These are phyloP conservation scores for Prorops nasuta DNA, from an alignment of 1,140 invertebrate species.

Conservation along the genomic window DNA sequence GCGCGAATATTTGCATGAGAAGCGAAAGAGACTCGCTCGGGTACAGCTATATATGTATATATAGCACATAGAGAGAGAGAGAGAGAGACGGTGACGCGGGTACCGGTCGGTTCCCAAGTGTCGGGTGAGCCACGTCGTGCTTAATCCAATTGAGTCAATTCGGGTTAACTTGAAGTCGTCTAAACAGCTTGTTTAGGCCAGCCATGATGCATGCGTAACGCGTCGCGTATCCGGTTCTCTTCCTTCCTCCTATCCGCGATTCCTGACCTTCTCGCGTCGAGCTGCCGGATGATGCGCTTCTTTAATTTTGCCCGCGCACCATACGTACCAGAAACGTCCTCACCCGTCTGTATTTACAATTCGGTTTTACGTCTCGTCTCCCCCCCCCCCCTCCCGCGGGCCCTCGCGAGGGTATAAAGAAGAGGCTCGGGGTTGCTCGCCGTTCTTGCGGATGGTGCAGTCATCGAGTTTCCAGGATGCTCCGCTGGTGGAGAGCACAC, in stretches of 20 bases:
- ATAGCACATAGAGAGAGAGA: too few relatives aligned
- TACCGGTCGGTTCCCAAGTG: slow-evolving; percentile 54
- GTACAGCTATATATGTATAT: too few relatives aligned
- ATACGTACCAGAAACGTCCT: too few relatives aligned
- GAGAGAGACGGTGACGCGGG: slow-evolving; percentile 34
- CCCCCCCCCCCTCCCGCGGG: too few relatives aligned
- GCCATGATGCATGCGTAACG: slow-evolving; percentile 39
- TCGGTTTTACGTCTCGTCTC: too few relatives aligned
- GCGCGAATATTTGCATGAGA: slow-evolving; percentile 54
- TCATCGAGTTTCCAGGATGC: slow-evolving; percentile 44
- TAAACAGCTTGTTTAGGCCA: slow-evolving; percentile 56
- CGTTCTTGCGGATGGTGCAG: slow-evolving; percentile 53
- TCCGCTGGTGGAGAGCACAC: slow-evolving; percentile 46
- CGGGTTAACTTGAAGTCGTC: slow-evolving; percentile 57
- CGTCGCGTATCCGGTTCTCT: slow-evolving; percentile 38
- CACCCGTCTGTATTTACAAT: too few relatives aligned
- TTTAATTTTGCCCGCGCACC: too few relatives aligned
- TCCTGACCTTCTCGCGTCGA: neutral
- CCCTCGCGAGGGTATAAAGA: too few relatives aligned
- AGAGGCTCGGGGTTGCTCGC: too few relatives aligned
- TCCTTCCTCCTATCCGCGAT: slow-evolving; percentile 26
- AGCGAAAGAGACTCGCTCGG: slow-evolving; percentile 41
- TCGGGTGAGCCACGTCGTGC: slow-evolving; percentile 48
- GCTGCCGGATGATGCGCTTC: too few relatives aligned
- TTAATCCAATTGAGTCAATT: slow-evolving; percentile 59